These are phyloP conservation scores for Batillaria attramentaria DNA, from an alignment of 1,140 invertebrate species.

Conservation along the genomic window DNA sequence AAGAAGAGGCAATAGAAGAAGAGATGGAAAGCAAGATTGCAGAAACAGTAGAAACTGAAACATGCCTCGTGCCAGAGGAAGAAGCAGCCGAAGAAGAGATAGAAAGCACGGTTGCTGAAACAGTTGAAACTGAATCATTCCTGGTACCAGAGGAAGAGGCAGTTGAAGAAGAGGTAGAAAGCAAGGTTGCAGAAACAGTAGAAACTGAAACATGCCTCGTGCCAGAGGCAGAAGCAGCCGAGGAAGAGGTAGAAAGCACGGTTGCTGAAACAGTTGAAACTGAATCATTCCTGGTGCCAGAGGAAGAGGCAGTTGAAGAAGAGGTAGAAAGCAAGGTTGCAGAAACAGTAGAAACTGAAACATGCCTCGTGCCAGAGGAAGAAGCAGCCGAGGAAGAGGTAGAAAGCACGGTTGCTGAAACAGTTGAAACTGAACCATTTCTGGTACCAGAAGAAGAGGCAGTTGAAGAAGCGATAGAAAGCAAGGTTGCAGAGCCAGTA, in stretches of 20 bases:
- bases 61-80: neutral
- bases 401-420: neutral
- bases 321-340: conserved; percentile 7
- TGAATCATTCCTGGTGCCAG: neutral
- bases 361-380: conserved; percentile 12
- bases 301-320: conserved; percentile 1
- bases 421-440: conserved; percentile 12
- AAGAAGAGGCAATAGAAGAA: neutral
- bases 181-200: neutral
- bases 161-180: neutral
- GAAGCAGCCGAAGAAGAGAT: neutral
- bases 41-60: neutral
- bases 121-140: too few species aligned
- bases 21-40: neutral
- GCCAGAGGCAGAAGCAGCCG: neutral
- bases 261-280: neutral
- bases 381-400: conserved; percentile 27
- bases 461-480: conserved; percentile 24
- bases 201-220: neutral
- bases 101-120: neutral
- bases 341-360: conserved; percentile 1
- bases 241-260: too few species aligned
- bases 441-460: conserved; percentile 20
- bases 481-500: neutral
- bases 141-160: neutral